A percentile compares a stretch with the other conserved stretches of the same genome.
phyloP scores from a whole-genome alignment of 2,797 vertebrate genomes.

The Pseudomugil tenellus region DNA sequence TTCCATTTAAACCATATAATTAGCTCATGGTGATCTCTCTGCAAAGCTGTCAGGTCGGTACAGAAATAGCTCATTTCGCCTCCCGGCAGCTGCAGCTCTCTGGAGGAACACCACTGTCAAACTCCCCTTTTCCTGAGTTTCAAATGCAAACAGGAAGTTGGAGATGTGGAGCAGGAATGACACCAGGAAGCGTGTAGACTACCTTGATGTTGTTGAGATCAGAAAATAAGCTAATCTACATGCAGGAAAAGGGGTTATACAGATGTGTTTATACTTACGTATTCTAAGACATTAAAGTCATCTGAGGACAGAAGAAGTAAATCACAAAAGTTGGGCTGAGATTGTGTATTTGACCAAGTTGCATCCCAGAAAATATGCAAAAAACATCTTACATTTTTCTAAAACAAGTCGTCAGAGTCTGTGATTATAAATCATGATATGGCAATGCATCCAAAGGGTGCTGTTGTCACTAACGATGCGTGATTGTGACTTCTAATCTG shows the following conservation, averaged over 20 bases:
- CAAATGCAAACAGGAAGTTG: constrained; percentile 61
- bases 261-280: constrained; percentile 7
- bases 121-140: constrained; percentile 42
- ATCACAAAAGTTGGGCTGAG: not conserved
- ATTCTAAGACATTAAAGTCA: not conserved
- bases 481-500: too few relatives aligned
- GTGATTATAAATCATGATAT: too few relatives aligned
- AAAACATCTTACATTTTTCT: too few relatives aligned
- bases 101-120: constrained; percentile 22
- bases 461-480: too few relatives aligned
- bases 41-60: constrained; percentile 18
- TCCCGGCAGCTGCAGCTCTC: constrained; percentile 32
- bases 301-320: not conserved
- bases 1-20: constrained; percentile 65
- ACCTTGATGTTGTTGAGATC: constrained; percentile 14
- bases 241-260: constrained; percentile 2
- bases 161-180: constrained; percentile 38
- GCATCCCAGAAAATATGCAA: not conserved
- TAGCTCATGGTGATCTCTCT: constrained; percentile 40
- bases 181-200: constrained; percentile 33
- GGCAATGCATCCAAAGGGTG: too few relatives aligned
- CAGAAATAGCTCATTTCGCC: constrained; percentile 53
- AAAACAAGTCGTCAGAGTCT: too few relatives aligned
- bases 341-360: not conserved
- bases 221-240: constrained; percentile 17